Base-by-base conservation (phyloP, 2,113 vertebrate species). In the Colaptes auratus region DNA sequence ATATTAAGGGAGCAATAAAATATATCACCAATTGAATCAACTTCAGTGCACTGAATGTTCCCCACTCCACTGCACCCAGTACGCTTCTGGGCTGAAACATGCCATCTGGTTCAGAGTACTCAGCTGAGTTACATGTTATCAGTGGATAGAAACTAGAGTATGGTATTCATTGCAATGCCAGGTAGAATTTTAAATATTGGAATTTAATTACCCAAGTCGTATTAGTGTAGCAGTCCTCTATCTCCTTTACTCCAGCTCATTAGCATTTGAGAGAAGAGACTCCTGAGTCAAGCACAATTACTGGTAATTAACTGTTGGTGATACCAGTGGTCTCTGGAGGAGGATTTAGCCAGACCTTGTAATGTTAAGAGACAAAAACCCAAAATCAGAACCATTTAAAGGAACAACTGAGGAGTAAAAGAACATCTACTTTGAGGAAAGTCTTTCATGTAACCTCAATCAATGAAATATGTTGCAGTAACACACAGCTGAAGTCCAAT, bases 251-350 rank as follows among this genome's bases (percentile, higher is more conserved):
- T 87, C 69, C 75, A 86, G 56, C 64, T 92, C 76, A 74, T 95
- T 92, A 92, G 74, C 31, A 7, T 92, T 84, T 79, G 76, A 88
- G 89, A 91, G 71, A 91, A 82, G 31, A 95, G 56, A 76, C 44
- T 77, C 88, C 31, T 3, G 13, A 88, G 75, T 77, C 71, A 74
- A 69, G 56, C 58, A 83, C 75, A 88, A 82, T 74, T 88, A 42
- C 89, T 88, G 46, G 31, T 92, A 95, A 95, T 94, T 94, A 89
- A 80, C 82, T 86, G 88, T 82, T 94, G 85, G 67, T 88, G 76
- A 80, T 96, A 95, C 42, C 64, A 64, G 12, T 71, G 65, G 31
- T 93, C 87, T 92, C 89, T 74, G 27, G 89, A 79, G 94, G 36
- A 28, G 67, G 23, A 27, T 95, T 91, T 91, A 91, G 67, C 60